Evolutionary conservation across 2,888 invertebrate species (phyloP).

Genomic region (Drosophila suboccidentalis): DNA sequence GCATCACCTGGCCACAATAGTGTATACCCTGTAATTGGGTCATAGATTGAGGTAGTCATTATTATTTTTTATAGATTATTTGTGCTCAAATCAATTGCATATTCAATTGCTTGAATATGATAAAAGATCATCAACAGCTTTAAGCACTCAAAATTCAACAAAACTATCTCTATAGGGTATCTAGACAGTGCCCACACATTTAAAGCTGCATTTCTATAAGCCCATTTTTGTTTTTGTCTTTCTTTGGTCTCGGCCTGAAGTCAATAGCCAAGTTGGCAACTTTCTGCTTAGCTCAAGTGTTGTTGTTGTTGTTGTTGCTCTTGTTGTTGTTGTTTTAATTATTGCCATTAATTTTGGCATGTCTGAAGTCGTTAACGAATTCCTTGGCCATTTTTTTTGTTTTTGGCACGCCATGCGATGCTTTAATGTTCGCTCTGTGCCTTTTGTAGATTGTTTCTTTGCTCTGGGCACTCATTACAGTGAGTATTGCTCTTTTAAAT

Average conservation of each 20-base stretch:
- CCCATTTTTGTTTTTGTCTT: constrained; percentile 21
- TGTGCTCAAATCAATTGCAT: too few relatives aligned
- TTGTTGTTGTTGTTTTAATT: constrained; percentile 83
- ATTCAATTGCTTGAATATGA: too few relatives aligned
- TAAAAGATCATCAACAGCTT: too few relatives aligned
- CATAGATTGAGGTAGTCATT: not conserved
- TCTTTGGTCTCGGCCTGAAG: constrained; percentile 23
- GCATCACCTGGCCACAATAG: constrained; percentile 12
- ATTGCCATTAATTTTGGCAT: constrained; percentile 86
- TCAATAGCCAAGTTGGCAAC: constrained; percentile 26
- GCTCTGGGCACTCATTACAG: constrained; percentile 39
- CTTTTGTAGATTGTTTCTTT: constrained; percentile 31
- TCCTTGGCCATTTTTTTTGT: constrained; percentile 71
- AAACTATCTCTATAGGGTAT: constrained; percentile 7
- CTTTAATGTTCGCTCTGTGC: constrained; percentile 56
- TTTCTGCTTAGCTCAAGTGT: constrained; percentile 28
- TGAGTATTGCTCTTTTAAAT: constrained; percentile 34
- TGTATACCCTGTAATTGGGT: not conserved
- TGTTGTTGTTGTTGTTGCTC: constrained; percentile 33
- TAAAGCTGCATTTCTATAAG: constrained; percentile 4
- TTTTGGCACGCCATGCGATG: constrained; percentile 67
- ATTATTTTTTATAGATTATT: too few relatives aligned
- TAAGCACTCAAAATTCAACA: not conserved
- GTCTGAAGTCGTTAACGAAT: constrained; percentile 84
- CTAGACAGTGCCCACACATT: not conserved